A percentile compares a stretch with the other conserved stretches of the same genome.
Evolutionary conservation across 2,113 vertebrate species (phyloP).

Genomic region (Pterocles orientalis): DNA sequence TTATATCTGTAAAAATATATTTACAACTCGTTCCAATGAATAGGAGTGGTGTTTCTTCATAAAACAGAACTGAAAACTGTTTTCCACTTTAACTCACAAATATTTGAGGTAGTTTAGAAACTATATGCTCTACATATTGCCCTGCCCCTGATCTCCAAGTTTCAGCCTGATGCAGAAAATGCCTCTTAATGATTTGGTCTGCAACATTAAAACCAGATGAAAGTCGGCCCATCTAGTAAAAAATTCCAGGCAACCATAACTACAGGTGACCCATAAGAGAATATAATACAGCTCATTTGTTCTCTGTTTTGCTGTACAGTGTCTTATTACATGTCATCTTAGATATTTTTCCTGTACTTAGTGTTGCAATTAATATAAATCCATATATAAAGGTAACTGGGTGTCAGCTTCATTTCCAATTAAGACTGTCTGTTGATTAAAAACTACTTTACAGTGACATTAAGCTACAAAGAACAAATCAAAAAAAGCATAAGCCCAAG

Average conservation of each 20-base stretch:
- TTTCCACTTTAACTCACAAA: background rate
- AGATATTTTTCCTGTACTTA: background rate
- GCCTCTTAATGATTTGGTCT: background rate
- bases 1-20: background rate
- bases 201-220: background rate
- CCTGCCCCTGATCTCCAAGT: background rate
- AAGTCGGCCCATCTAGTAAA: background rate
- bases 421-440: constrained; percentile 28
- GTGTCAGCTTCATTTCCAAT: background rate
- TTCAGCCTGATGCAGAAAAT: background rate
- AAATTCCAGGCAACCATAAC: background rate
- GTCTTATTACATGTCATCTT: background rate
- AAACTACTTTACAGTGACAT: constrained; percentile 18
- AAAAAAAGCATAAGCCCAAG: background rate
- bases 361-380: constrained; percentile 25
- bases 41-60: background rate
- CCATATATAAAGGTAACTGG: background rate
- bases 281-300: background rate
- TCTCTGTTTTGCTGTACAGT: background rate
- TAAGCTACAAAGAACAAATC: background rate
- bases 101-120: background rate
- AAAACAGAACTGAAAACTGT: background rate
- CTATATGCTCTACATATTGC: background rate
- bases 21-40: background rate
- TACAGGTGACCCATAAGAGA: background rate